A percentile compares a stretch with the other conserved stretches of the same genome.
These are phyloP conservation scores for Ailurus styani DNA, from an alignment of 2,113 vertebrate species.

Conservation along the genomic window DNA sequence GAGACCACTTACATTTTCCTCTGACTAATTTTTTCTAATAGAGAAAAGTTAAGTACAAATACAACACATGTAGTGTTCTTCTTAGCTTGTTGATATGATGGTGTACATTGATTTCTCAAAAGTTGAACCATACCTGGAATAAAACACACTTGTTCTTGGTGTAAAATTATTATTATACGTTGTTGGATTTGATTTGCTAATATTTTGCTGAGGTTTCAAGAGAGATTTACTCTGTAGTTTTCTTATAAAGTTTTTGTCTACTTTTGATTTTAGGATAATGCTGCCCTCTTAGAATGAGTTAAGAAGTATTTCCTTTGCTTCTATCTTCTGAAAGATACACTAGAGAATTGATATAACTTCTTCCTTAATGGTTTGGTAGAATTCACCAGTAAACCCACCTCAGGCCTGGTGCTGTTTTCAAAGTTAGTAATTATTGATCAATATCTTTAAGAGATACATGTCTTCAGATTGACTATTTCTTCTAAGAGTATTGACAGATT, in stretches of 20 bases:
- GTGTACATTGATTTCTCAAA: neutral
- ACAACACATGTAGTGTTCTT: neutral
- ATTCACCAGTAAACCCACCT: neutral
- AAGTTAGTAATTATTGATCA: neutral
- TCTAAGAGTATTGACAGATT: neutral
- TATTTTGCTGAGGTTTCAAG: neutral
- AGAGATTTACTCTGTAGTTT: neutral
- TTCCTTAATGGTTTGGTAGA: neutral
- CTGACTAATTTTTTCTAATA: neutral
- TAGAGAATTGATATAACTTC: neutral
- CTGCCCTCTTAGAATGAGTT: neutral
- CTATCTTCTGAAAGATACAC: neutral
- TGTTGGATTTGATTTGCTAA: neutral
- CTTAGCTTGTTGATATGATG: neutral
- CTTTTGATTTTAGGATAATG: neutral
- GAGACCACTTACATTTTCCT: neutral
- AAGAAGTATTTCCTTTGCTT: neutral
- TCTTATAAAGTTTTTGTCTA: neutral
- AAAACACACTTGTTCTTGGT: neutral
- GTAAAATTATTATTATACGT: neutral
- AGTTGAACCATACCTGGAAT: neutral
- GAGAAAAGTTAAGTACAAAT: neutral
- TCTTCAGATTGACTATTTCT: neutral
- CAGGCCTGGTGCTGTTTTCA: neutral
- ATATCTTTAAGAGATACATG: neutral